Conservation (phyloP, 2,113 vertebrate genomes). For the Numenius arquata region DNA sequence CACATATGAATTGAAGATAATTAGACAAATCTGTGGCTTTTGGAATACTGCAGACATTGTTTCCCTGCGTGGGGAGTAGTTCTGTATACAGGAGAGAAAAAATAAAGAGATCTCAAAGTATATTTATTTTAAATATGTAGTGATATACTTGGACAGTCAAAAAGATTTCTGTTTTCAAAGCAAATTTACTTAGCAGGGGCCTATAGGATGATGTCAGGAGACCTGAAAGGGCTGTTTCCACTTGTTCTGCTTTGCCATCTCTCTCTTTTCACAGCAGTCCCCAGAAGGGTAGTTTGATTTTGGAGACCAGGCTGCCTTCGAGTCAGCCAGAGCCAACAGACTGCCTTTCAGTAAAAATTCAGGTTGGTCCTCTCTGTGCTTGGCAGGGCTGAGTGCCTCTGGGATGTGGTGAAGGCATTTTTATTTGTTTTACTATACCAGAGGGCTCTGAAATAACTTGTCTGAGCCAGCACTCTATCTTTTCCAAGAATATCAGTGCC, state of each 20-base stretch:
- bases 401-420: background rate
- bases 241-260: background rate
- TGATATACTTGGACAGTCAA: background rate
- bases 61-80: background rate
- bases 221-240: background rate
- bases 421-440: background rate
- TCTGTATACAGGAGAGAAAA: background rate
- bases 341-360: background rate
- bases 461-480: background rate
- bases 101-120: background rate
- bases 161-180: background rate
- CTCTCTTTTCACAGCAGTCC: background rate
- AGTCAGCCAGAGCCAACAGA: background rate
- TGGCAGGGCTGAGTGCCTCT: accelerated
- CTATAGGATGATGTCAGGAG: background rate
- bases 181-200: background rate
- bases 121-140: background rate
- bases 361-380: background rate
- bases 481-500: background rate
- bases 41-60: background rate
- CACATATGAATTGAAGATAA: background rate
- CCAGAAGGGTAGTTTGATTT: background rate
- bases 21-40: background rate
- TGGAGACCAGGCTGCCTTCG: background rate
- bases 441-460: background rate